Evolutionary conservation across 2,797 vertebrate genomes (phyloP).

Genomic region (Coranthus polyacanthus): DNA sequence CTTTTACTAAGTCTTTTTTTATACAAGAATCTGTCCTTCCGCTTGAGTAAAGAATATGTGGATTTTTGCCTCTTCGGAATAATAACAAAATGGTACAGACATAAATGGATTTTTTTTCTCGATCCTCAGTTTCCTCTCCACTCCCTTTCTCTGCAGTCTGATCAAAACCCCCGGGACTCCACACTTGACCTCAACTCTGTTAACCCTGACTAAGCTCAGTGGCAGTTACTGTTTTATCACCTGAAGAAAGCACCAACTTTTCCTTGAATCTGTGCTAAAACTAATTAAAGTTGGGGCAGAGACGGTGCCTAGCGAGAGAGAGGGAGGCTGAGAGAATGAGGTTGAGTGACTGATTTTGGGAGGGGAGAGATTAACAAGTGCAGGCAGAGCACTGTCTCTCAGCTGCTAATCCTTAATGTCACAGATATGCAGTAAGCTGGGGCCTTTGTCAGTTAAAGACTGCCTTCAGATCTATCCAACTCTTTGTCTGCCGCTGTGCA

Average conservation of each 20-base stretch:
- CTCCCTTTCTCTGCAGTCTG: conserved; percentile 47
- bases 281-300: conserved; percentile 80
- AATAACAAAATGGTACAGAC: conserved; percentile 7
- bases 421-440: conserved; percentile 72
- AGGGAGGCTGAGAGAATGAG: conserved; percentile 43
- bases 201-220: conserved; percentile 74
- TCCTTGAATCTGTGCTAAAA: conserved; percentile 71
- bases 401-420: conserved; percentile 78
- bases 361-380: conserved; percentile 76
- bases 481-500: conserved; percentile 65
- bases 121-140: conserved; percentile 14
- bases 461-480: conserved; percentile 71
- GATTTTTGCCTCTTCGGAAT: background rate
- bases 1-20: too few species aligned
- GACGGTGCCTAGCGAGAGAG: conserved; percentile 53
- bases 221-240: conserved; percentile 78
- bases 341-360: conserved; percentile 69
- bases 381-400: conserved; percentile 73
- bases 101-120: conserved; percentile 11
- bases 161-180: conserved; percentile 53
- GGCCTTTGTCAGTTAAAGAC: conserved; percentile 75
- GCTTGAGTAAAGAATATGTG: too few species aligned
- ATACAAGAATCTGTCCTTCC: too few species aligned
- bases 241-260: conserved; percentile 75
- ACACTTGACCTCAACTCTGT: conserved; percentile 71